phyloP scores from a whole-genome alignment of 30 jellyfish, hydroid and myxozoan species.

The Euphysa ruthae region DNA sequence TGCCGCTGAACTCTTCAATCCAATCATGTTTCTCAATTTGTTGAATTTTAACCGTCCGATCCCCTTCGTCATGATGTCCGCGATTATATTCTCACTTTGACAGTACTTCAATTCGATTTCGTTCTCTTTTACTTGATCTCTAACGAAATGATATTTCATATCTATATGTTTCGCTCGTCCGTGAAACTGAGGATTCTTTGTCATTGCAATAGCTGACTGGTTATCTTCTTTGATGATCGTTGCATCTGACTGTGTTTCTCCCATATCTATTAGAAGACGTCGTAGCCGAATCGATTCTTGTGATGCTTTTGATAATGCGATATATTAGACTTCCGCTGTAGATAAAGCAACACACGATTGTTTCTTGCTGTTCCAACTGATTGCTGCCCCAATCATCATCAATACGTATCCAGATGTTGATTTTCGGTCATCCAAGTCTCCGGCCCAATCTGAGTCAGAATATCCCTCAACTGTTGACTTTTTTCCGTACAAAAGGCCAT shows the following conservation, averaged over 20 bases:
- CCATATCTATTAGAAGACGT: too few species aligned
- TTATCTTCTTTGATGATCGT: neutral
- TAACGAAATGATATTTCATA: too few species aligned
- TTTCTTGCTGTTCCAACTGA: too few species aligned
- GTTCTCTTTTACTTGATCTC: conserved; percentile 8
- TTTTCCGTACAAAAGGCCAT: conserved; percentile 2
- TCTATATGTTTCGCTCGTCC: conserved; percentile 41
- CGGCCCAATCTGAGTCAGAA: conserved; percentile 70
- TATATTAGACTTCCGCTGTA: conserved; percentile 47
- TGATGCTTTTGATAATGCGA: conserved; percentile 38
- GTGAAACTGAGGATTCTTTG: conserved; percentile 33
- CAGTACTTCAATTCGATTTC: conserved; percentile 27
- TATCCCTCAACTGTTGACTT: neutral
- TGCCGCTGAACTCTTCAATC: too few species aligned
- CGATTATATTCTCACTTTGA: conserved; percentile 39
- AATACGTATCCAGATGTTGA: too few species aligned
- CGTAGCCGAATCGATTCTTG: conserved; percentile 39
- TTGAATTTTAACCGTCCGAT: neutral
- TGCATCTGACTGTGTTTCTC: neutral
- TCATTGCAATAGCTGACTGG: too few species aligned
- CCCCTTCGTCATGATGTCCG: conserved; percentile 44
- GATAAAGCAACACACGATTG: too few species aligned
- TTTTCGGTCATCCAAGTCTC: conserved; percentile 35
- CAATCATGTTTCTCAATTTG: conserved; percentile 15
- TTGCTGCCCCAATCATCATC: conserved; percentile 18